Base-by-base conservation (phyloP, 2,888 invertebrate genomes). In the Cephonodes hylas region DNA sequence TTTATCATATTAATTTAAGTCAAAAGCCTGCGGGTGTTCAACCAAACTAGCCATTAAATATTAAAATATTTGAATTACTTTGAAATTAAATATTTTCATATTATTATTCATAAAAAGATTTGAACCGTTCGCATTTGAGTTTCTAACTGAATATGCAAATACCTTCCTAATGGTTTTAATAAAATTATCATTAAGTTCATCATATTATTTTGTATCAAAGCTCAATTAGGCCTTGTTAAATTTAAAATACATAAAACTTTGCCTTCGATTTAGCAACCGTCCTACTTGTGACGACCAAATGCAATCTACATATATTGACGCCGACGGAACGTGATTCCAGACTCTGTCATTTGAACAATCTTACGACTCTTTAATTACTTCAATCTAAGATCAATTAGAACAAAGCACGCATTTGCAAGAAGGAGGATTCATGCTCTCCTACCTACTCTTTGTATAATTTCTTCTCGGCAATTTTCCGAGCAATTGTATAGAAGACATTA, bases 261-360 rank as follows among this genome's bases (percentile, higher is more conserved):
- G 13, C n/a, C 38, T 10, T 13, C 8, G 13, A 53, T 23, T 53
- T 53, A 27, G 15, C 48, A 15, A 53, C 66, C 8, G 7, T 38
- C 38, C 13, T 4, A 10, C n/a, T 38, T 38, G n/a, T 38, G 38
- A 13, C 10, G 13, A 38, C 38, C n/a, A 38, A 38, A 38, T 38
- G 38, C 38, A 64, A 66, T 68, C 59, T 44, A 20, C 20, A 44
- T n/a, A n/a, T n/a, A n/a, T 44, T 44, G 10, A 44, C 18, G 44
- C 20, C 44, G 10, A 18, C 20, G 20, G 44, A 22, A 44, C 44
- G 44, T 44, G 44, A 44, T 44, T 44, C 7, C 18, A 20, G 20
- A 20, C 18, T 42, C 15, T 8, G 3, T 25, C 25, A 4, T 46
- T n/a, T n/a, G 5, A 20, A 10, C 45, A 8, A 45, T 67, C 65